Evolutionary conservation across 2,113 vertebrate genomes (phyloP), one percentile per base, ranked within the genome.

Genomic region (Oryzias melastigma): DNA sequence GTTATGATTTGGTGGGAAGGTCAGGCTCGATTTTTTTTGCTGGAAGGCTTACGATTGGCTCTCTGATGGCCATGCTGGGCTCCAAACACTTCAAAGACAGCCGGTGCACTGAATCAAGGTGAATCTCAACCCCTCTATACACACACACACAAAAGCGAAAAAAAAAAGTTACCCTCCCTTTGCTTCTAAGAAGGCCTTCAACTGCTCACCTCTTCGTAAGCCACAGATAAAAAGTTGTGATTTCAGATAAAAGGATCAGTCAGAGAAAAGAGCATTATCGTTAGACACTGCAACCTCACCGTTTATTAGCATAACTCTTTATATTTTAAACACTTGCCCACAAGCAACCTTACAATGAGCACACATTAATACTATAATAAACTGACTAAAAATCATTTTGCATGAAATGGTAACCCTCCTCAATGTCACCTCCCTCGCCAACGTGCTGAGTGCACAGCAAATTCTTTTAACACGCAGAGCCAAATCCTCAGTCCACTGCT

Each of bases 1-100:
- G 96, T 98, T 98, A 94, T 97, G 94, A 99, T 99, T 92, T 98
- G 94, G 84, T 91, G 89, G 92, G 90, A 92, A 95, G 93, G 94
- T 98, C 94, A 95, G 93, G 92, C 90, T 92, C 90, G 79, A 90
- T 91, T 91, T 27, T 22, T 27, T 94, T 93, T 91, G 84, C 86
- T 88, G 85, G 84, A 90, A 91, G 87, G 90, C 85, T 90, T 87
- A 73, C 58, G 83, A 73, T 95, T 94, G 90, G 94, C 93, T 95
- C 93, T 94, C 93, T 89, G 93, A 93, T 94, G 91, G 93, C 91
- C 92, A 91, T 90, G 93, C 88, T 79, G 78, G 62, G 58, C 89
- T 94, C 88, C 90, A 93, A 92, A 93, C 91, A 99, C 95, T 94
- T 99, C 96, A 98, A 98, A 98, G 88, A 71, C 92, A 86, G 85